Base-by-base conservation (phyloP, 1,140 invertebrate genomes). In the Pemphigus obesinymphae region DNA sequence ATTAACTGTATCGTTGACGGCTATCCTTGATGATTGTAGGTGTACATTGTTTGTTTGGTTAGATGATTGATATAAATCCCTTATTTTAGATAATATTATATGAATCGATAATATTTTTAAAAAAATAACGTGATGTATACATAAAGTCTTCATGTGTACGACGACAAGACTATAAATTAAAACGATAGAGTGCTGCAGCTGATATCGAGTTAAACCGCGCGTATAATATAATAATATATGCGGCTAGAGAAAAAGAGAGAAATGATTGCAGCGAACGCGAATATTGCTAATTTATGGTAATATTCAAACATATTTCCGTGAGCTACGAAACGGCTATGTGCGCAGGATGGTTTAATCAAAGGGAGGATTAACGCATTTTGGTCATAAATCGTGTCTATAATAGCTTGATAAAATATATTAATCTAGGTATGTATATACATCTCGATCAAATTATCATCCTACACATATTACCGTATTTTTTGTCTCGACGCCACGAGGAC, bases 321-420 rank as follows among this genome's bases (percentile, higher is more conserved):
- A 43, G 5, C n/a, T 26, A 43, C 37, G n/a, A 20, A 15, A 23
- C 66, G 31, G 66, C 10, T 7, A 17, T 37, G n/a, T 43, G n/a
- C 6, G 43, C 66, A n/a, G n/a, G n/a, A n/a, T n/a, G 66, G 66
- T 70, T 70, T 70, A 70, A 43, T 26, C 66, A 26, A 70, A 70
- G 37, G 13, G 13, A 43, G n/a, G 37, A 70, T 43, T 70, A 68
- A 68, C 66, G 34, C 37, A 10, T 40, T 70, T 70, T n/a, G n/a
- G 66, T 23, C 43, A 70, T 70, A 70, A 70, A 70, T 70, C 34
- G 66, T 66, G 11, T 66, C 37, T 13, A 40, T 66, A 20, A 66
- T 66, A n/a, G n/a, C n/a, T n/a, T n/a, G n/a, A n/a, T n/a, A n/a
- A n/a, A n/a, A n/a, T n/a, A n/a, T n/a, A n/a, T n/a, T n/a, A n/a